Evolutionary conservation across 1,140 invertebrate species (phyloP).

Genomic region (Platorchestia sp.): DNA sequence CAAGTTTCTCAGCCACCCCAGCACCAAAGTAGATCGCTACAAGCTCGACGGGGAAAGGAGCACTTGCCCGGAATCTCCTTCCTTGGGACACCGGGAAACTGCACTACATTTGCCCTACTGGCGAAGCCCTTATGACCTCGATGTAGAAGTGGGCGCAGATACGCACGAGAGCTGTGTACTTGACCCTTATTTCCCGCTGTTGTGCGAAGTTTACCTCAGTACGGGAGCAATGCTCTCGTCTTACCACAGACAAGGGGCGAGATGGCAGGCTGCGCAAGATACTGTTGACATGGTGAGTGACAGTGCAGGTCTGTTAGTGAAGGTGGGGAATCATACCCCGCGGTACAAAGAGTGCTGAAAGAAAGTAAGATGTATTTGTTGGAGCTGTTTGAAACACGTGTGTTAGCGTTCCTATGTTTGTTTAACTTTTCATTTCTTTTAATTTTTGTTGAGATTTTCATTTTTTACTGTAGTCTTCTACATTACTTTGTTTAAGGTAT

Average conservation of each 20-base stretch:
- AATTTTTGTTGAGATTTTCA: background rate
- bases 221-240: background rate
- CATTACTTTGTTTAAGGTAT: too few species aligned
- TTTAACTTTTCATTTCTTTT: background rate
- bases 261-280: constrained; percentile 30
- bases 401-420: background rate
- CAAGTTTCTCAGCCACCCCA: background rate
- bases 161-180: background rate
- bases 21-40: constrained; percentile 27
- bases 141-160: background rate
- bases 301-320: too few species aligned
- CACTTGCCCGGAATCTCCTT: background rate
- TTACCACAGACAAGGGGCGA: background rate
- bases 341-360: too few species aligned
- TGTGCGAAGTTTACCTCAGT: constrained; percentile 7
- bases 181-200: background rate
- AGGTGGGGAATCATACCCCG: too few species aligned
- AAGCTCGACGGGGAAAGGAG: background rate
- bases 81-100: background rate
- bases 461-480: background rate
- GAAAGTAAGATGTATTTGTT: too few species aligned
- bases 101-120: background rate
- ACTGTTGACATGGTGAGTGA: constrained; percentile 13
- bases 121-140: background rate
- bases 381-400: too few species aligned